Percentiles rank a stretch among this genome's conserved stretches.
phyloP scores from a whole-genome alignment of 1,140 invertebrate genomes.

The Danaus melanippus region DNA sequence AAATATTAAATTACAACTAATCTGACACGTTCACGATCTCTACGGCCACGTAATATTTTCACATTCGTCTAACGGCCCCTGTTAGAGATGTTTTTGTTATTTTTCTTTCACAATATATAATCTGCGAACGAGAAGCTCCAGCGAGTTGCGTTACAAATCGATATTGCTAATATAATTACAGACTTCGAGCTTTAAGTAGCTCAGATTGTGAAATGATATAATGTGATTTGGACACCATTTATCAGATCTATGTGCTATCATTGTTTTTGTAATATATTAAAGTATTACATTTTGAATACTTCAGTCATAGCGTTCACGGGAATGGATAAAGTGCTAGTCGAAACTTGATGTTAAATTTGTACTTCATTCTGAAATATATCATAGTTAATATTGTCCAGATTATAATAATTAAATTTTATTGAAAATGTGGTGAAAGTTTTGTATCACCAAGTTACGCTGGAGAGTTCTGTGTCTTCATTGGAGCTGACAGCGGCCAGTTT shows the following conservation, averaged over 20 bases:
- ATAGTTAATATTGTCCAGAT: too few relatives aligned
- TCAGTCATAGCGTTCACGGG: too few relatives aligned
- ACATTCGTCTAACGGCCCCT: slow-evolving; percentile 14
- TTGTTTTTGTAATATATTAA: too few relatives aligned
- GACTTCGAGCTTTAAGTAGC: slow-evolving; percentile 10
- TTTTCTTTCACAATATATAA: slow-evolving; percentile 32
- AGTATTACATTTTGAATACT: too few relatives aligned
- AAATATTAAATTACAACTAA: slow-evolving; percentile 13
- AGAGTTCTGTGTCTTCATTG: slow-evolving; percentile 19
- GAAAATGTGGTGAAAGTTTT: slow-evolving; percentile 13
- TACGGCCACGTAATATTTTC: slow-evolving; percentile 20
- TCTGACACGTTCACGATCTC: slow-evolving; percentile 15
- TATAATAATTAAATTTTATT: too few relatives aligned
- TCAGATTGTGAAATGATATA: not conserved
- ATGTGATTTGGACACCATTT: too few relatives aligned
- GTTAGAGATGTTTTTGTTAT: slow-evolving; percentile 22
- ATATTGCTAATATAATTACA: slow-evolving; percentile 18
- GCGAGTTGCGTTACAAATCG: slow-evolving; percentile 2
- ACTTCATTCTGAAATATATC: too few relatives aligned
- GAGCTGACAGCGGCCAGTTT: slow-evolving; percentile 16
- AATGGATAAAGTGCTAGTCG: too few relatives aligned
- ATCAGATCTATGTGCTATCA: too few relatives aligned
- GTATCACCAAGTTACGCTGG: slow-evolving; percentile 11
- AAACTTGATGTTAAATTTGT: too few relatives aligned
- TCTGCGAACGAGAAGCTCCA: slow-evolving; percentile 26